A percentile compares a stretch with the other conserved stretches of the same genome.
phyloP scores from a whole-genome alignment of 2,113 vertebrate species.

The Pedetes capensis region DNA sequence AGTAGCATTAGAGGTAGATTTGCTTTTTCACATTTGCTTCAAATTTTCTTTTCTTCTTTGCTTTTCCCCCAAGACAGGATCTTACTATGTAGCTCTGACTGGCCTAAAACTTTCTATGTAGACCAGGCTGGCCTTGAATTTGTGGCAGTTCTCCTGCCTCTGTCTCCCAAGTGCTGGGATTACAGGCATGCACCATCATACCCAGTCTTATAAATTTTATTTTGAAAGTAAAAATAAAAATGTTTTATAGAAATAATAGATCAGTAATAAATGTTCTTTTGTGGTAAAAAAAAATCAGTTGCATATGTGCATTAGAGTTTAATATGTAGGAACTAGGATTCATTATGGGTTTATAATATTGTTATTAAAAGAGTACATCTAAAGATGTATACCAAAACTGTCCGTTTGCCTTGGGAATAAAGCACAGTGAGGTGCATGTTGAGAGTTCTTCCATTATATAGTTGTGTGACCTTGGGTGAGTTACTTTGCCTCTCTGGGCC shows the following conservation, averaged over 20 bases:
- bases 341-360: not conserved
- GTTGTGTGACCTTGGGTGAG: not conserved
- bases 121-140: too few relatives aligned
- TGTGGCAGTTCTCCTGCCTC: too few relatives aligned
- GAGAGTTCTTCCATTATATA: not conserved
- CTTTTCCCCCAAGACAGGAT: too few relatives aligned
- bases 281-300: not conserved
- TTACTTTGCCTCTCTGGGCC: not conserved
- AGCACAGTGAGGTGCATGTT: not conserved
- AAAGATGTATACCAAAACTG: not conserved
- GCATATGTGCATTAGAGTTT: not conserved
- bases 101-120: too few relatives aligned
- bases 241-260: constrained; percentile 1
- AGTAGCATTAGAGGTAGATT: not conserved
- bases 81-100: too few relatives aligned
- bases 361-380: not conserved
- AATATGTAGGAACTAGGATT: not conserved
- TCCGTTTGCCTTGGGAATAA: not conserved
- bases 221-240: not conserved
- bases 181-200: too few relatives aligned
- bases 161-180: too few relatives aligned
- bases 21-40: not conserved
- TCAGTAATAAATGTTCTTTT: not conserved
- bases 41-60: not conserved
- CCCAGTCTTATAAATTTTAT: too few relatives aligned